Evolutionary conservation across 2,888 invertebrate genomes (phyloP), one percentile per base, ranked within the genome.

Genomic region (Atrina japonica): DNA sequence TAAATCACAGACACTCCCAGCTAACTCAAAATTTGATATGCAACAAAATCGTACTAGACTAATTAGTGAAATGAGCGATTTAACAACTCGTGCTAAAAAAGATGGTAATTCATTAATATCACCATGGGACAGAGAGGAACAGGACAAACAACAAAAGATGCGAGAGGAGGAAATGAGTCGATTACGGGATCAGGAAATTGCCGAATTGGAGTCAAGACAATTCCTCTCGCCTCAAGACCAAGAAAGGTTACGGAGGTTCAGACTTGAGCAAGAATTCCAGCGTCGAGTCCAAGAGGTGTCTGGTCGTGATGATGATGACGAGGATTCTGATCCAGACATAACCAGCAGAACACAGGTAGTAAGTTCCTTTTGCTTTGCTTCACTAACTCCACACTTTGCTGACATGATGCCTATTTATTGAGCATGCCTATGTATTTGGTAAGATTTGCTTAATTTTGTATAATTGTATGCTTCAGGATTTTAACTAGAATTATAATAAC

Each of bases 111-210:
- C 68, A 3, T 25, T 69, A 23, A 67, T 78, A 5, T 83, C 87
- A 92, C 97, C 97, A 1, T 97, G 97, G 97, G 96, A 97, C 86
- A 93, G 97, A 29, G 97, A 97, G 92, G 97, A 97, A 90, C 94
- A 95, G 83, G 97, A 97, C 92, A 94, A 95, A 91, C 95, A 95
- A 86, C 92, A 93, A 83, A 94, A 94, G 81, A 92, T 94, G 61
- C 92, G 95, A 67, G 92, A 95, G 72, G 95, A 95, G 86, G 95
- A 95, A n/a, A 94, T 94, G 1, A 92, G 94, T 41, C 93, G 94
- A 59, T 94, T 94, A 94, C 94, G 97, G 61, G 97, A 97, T 88
- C 95, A 96, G 83, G 96, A 96, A 88, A 97, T 97, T 75, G 92
- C 93, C 0, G 95, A 96, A 80, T 92, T 98, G 64, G 93, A 95